Evolutionary conservation across 2,113 vertebrate genomes (phyloP).

Genomic region (Petaurus breviceps): DNA sequence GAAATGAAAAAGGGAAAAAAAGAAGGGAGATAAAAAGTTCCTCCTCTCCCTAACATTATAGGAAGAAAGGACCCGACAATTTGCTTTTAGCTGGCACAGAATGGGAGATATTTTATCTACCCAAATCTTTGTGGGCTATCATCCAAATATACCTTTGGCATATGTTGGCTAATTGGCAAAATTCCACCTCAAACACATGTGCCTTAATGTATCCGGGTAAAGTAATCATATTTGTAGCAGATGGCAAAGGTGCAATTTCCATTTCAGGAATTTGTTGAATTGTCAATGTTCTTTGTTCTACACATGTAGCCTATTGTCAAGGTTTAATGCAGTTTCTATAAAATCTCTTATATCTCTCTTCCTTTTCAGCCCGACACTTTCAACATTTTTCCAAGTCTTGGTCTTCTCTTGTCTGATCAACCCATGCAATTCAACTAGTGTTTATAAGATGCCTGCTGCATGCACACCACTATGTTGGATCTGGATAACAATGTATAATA

Average conservation of each 20-base stretch:
- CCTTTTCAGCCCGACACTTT: neutral
- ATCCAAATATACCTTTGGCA: slow-evolving; percentile 4
- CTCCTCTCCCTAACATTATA: slow-evolving; percentile 2
- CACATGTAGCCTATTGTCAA: slow-evolving; percentile 5
- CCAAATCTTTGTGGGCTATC: neutral
- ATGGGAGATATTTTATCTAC: slow-evolving; percentile 10
- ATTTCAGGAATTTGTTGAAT: slow-evolving; percentile 22
- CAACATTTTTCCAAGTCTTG: neutral
- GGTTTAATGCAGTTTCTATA: neutral
- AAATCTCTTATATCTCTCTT: neutral
- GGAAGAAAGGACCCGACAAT: neutral
- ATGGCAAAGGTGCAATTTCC: slow-evolving; percentile 20
- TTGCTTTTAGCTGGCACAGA: neutral
- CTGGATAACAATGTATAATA: neutral
- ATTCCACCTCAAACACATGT: slow-evolving; percentile 3
- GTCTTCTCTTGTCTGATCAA: neutral
- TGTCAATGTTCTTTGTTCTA: slow-evolving; percentile 28
- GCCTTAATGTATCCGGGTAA: neutral
- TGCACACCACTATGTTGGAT: slow-evolving; percentile 3
- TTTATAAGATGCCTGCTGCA: slow-evolving; percentile 14
- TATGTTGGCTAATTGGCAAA: neutral
- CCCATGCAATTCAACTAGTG: slow-evolving; percentile 11
- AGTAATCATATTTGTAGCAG: slow-evolving; percentile 10
- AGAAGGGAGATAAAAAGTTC: neutral
- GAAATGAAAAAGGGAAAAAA: neutral